phyloP scores from a whole-genome alignment of 1,140 invertebrate species.

The Lordiphosa stackelbergi region DNA sequence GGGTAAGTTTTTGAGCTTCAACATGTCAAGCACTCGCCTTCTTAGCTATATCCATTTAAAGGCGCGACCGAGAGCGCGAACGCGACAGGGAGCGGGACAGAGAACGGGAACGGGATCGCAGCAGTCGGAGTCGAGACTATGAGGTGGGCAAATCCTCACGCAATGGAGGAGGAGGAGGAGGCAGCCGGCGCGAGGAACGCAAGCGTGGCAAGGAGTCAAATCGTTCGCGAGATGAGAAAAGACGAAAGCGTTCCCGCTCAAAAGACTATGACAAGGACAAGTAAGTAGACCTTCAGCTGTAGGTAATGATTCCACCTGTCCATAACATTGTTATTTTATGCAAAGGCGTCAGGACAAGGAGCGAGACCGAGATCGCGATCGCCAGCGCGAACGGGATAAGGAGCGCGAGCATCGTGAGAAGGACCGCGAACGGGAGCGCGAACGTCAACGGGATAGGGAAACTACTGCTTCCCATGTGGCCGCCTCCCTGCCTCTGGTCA shows the following conservation, averaged over 20 bases:
- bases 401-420: constrained; percentile 41
- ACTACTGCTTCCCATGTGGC: constrained; percentile 16
- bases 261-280: constrained; percentile 72
- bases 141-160: constrained; percentile 54
- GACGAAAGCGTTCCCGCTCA: constrained; percentile 76
- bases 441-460: constrained; percentile 64
- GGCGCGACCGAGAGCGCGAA: constrained; percentile 25
- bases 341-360: constrained; percentile 74
- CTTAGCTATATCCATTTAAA: neutral
- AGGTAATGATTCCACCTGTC: neutral
- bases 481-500: constrained; percentile 26
- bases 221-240: constrained; percentile 77
- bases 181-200: constrained; percentile 34
- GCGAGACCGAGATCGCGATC: constrained; percentile 73
- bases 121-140: constrained; percentile 43
- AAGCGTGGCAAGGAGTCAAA: constrained; percentile 77
- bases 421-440: constrained; percentile 57
- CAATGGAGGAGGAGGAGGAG: constrained; percentile 24
- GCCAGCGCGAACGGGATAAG: constrained; percentile 42
- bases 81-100: constrained; percentile 41
- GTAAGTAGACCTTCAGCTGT: constrained; percentile 28
- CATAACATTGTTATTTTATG: neutral
- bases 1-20: constrained; percentile 26
- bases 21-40: neutral
- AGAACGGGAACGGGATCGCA: constrained; percentile 35